These are phyloP conservation scores for Spodoptera littoralis DNA, from an alignment of 2,888 invertebrate genomes.

Conservation along the genomic window DNA sequence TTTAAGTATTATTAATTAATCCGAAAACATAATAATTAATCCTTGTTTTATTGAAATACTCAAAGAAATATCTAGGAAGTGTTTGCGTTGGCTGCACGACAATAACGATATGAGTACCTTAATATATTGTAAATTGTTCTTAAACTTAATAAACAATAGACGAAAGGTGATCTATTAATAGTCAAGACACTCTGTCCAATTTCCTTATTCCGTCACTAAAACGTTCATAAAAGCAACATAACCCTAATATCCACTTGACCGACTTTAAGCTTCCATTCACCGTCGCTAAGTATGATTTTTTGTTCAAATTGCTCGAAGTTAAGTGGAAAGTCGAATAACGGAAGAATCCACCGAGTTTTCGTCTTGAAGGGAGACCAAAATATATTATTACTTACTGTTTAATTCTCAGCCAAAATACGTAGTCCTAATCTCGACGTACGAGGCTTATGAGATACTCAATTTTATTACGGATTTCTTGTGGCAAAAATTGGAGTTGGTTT, in stretches of 20 bases:
- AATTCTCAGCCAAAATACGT: constrained; percentile 43
- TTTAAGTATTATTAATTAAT: too few species aligned
- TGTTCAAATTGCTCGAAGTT: constrained; percentile 45
- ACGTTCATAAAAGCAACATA: constrained; percentile 15
- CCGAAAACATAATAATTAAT: too few species aligned
- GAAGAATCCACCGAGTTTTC: constrained; percentile 33
- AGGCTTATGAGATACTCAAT: constrained; percentile 40
- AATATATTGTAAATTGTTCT: too few species aligned
- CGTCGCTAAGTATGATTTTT: constrained; percentile 40
- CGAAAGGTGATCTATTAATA: constrained; percentile 10
- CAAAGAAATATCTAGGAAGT: too few species aligned
- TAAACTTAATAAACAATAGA: too few species aligned
- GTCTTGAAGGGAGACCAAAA: constrained; percentile 31
- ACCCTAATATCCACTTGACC: constrained; percentile 32
- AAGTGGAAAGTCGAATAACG: constrained; percentile 52
- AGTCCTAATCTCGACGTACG: constrained; percentile 39
- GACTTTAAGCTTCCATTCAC: constrained; percentile 34
- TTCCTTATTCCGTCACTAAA: constrained; percentile 9
- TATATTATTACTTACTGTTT: constrained; percentile 33
- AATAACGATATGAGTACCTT: too few species aligned
- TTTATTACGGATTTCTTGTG: constrained; percentile 37
- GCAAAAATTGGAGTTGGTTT: constrained; percentile 38
- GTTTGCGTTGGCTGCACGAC: too few species aligned
- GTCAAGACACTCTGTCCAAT: constrained; percentile 4
- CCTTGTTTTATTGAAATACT: too few species aligned